Base-by-base conservation (phyloP, 2,888 invertebrate genomes). In the Sericinus montela region DNA sequence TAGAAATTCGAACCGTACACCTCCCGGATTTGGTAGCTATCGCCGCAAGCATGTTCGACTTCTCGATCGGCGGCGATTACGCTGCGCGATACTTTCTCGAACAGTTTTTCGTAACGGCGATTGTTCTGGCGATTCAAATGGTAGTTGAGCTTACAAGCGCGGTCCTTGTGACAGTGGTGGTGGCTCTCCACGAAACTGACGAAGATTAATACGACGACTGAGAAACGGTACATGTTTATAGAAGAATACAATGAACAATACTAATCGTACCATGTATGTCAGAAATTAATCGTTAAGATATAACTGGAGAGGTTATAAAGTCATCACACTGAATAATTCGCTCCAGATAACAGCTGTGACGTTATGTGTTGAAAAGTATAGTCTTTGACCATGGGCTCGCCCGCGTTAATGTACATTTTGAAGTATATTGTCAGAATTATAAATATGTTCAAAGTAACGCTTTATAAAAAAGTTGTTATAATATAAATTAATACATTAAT, bases 161-260 rank as follows among this genome's bases (percentile, higher is more conserved):
- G 41, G 10, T 45, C 13, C 4, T 44, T 23, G 34, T 36, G 41
- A 23, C 38, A 25, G n/a, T 45, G 35, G 28, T 41, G 44, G 41
- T 45, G 23, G 40, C 53, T 52, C 38, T 45, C 52, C 35, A 51
- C 53, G 53, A 48, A 40, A 44, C 16, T 48, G 53, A 42, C 44
- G 45, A 51, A 41, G 39, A 47, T 19, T 43, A 51, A 46, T 51
- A 52, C 32, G 35, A 51, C 35, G 32, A 56, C 48, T 4, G 8
- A 25, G 47, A 7, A 30, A 13, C 45, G 37, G 23, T 37, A 45
- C 45, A 45, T 45, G 15, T 8, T 25, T 25, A 1, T 2, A 7
- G 7, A 8, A 25, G 25, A 25, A 25, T 5, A 5, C 8, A 8
- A 25, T 6, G 7, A 5, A 25, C 7, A 8, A 25, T 25, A 8